phyloP scores from a whole-genome alignment of 2,888 invertebrate species.

The Tricholauxania praeusta region DNA sequence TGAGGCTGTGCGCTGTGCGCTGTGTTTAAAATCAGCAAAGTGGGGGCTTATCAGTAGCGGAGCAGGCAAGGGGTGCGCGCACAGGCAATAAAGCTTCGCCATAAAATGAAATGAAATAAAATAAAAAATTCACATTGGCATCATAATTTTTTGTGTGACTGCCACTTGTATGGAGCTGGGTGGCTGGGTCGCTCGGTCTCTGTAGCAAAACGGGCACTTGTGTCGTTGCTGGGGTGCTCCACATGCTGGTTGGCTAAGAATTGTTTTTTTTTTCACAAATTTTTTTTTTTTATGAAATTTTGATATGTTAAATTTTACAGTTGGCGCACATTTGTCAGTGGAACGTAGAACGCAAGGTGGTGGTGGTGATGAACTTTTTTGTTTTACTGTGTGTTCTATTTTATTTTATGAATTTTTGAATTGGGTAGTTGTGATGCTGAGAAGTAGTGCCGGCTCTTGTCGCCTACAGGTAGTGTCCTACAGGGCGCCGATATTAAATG shows the following conservation, averaged over 20 bases:
- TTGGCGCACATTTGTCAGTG: constrained; percentile 8
- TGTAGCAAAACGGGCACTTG: neutral
- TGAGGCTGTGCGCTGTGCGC: constrained; percentile 41
- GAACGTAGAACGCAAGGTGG: constrained; percentile 14
- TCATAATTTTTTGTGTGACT: constrained; percentile 19
- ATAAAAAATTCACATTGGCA: constrained; percentile 26
- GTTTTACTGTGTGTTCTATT: neutral
- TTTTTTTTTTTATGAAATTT: constrained; percentile 21
- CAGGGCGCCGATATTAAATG: too few species aligned
- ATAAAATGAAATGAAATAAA: neutral
- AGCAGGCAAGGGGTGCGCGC: constrained; percentile 12
- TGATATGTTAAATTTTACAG: constrained; percentile 35
- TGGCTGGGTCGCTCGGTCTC: neutral
- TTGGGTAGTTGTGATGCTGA: too few species aligned
- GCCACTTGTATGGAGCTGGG: constrained; percentile 4
- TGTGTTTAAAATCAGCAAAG: constrained; percentile 32
- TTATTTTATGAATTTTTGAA: neutral
- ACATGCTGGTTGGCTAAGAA: too few species aligned
- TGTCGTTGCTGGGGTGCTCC: too few species aligned
- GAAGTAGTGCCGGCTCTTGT: too few species aligned
- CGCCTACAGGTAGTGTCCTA: too few species aligned
- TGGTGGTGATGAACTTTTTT: constrained; percentile 17
- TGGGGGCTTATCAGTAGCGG: constrained; percentile 12
- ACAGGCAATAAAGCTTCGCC: neutral
- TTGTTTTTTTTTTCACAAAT: neutral